Evolutionary conservation across 2,797 vertebrate species (phyloP).

Genomic region (Glyptemys insculpta): DNA sequence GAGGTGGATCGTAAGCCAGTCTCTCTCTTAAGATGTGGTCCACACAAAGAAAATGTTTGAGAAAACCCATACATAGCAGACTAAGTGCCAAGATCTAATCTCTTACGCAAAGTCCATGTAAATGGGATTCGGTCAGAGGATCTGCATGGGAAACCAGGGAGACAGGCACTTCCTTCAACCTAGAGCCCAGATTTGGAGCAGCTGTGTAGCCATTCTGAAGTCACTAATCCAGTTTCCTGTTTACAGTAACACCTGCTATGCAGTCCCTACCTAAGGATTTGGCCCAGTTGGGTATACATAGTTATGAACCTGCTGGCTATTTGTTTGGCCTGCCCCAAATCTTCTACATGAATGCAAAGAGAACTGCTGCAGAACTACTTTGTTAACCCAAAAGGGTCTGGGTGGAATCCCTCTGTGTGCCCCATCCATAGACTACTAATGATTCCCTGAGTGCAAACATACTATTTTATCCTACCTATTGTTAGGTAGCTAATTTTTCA

Average conservation of each 20-base stretch:
- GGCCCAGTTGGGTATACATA: neutral
- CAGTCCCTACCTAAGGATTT: neutral
- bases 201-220: neutral
- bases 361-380: neutral
- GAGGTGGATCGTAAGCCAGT: neutral
- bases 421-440: fast-evolving
- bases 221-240: neutral
- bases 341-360: neutral
- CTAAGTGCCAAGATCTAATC: neutral
- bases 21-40: neutral
- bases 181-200: neutral
- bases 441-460: neutral
- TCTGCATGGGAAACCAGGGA: neutral
- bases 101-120: fast-evolving
- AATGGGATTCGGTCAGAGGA: neutral
- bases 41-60: neutral
- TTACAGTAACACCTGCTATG: neutral
- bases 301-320: fast-evolving
- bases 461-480: neutral
- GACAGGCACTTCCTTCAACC: neutral
- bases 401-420: fast-evolving
- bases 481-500: neutral
- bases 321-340: neutral
- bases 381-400: neutral
- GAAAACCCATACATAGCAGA: neutral